Conservation (phyloP, 1,140 invertebrate species). For the Drosophila rhopaloa region DNA sequence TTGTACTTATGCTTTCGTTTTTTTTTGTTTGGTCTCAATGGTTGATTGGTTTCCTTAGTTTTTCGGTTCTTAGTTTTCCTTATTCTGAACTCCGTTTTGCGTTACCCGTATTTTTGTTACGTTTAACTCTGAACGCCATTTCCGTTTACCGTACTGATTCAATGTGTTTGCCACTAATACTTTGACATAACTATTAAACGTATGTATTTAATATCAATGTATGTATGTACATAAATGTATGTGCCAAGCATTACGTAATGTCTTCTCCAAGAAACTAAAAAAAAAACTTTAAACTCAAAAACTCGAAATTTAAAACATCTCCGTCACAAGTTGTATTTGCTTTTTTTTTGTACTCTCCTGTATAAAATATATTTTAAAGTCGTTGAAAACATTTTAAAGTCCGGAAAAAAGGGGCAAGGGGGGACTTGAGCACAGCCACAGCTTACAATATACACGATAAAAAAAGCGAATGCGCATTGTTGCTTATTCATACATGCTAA, state of each 20-base stretch:
- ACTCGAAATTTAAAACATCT: constrained; percentile 14
- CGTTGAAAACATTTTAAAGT: constrained; percentile 13
- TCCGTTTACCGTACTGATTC: constrained; percentile 41
- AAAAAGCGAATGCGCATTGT: constrained; percentile 20
- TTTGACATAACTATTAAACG: constrained; percentile 45
- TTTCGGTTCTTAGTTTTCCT: constrained; percentile 7
- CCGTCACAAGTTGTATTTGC: constrained; percentile 15
- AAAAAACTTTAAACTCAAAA: constrained; percentile 10
- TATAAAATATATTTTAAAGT: constrained; percentile 7
- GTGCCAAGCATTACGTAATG: constrained; percentile 70
- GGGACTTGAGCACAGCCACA: constrained; percentile 51
- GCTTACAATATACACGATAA: constrained; percentile 31
- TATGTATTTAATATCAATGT: constrained; percentile 52
- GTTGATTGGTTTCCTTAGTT: constrained; percentile 4
- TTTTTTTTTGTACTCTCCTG: constrained; percentile 14
- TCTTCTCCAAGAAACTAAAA: constrained; percentile 37
- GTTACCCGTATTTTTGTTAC: constrained; percentile 13
- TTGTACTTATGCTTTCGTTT: constrained; percentile 18
- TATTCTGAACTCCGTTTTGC: constrained; percentile 22
- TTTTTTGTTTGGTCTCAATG: constrained; percentile 7
- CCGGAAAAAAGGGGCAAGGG: constrained; percentile 3
- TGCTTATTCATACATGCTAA: constrained; percentile 29
- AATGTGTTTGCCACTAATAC: constrained; percentile 51
- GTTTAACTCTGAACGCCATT: constrained; percentile 33
- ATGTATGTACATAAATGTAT: constrained; percentile 72